Percentiles rank a stretch among this genome's conserved stretches.
These are phyloP conservation scores for Nematopogon swammerdamellus DNA, from an alignment of 2,888 invertebrate genomes.

Conservation along the genomic window DNA sequence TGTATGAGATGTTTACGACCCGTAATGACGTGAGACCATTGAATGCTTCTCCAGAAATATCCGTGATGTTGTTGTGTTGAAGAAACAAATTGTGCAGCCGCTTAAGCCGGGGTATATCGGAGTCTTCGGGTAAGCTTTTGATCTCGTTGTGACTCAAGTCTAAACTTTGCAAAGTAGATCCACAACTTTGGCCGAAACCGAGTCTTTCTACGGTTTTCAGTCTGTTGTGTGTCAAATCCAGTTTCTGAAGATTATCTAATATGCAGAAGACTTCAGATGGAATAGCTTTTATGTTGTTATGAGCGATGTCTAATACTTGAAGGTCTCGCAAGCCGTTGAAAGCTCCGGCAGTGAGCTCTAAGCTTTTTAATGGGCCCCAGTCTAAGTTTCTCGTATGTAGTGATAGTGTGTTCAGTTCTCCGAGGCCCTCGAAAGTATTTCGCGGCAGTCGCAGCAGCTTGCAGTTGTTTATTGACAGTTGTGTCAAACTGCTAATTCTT, in stretches of 20 bases:
- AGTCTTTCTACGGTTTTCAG: slow-evolving; percentile 74
- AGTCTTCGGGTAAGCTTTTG: slow-evolving; percentile 66
- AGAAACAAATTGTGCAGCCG: slow-evolving; percentile 77
- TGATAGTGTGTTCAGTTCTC: slow-evolving; percentile 72
- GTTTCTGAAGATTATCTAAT: slow-evolving; percentile 71
- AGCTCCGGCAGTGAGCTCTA: slow-evolving; percentile 69
- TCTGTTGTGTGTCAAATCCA: slow-evolving; percentile 84
- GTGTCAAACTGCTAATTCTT: slow-evolving; percentile 69
- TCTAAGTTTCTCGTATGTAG: slow-evolving; percentile 77
- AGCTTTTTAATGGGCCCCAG: slow-evolving; percentile 71
- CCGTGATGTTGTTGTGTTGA: slow-evolving; percentile 79
- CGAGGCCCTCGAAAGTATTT: slow-evolving; percentile 76
- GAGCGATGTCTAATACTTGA: slow-evolving; percentile 73
- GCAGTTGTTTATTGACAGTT: slow-evolving; percentile 73
- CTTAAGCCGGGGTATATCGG: slow-evolving; percentile 71
- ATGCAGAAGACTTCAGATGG: slow-evolving; percentile 79
- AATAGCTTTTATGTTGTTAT: slow-evolving; percentile 79
- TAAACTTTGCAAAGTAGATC: slow-evolving; percentile 68
- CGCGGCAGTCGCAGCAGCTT: slow-evolving; percentile 74
- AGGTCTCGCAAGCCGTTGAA: slow-evolving; percentile 78
- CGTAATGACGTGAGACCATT: slow-evolving; percentile 75
- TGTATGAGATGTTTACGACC: slow-evolving; percentile 82
- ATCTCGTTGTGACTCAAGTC: slow-evolving; percentile 83
- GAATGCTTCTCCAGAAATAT: slow-evolving; percentile 75
- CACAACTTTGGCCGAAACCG: slow-evolving; percentile 65